phyloP scores from a whole-genome alignment of 2,797 vertebrate species.

The Danio albolineatus region DNA sequence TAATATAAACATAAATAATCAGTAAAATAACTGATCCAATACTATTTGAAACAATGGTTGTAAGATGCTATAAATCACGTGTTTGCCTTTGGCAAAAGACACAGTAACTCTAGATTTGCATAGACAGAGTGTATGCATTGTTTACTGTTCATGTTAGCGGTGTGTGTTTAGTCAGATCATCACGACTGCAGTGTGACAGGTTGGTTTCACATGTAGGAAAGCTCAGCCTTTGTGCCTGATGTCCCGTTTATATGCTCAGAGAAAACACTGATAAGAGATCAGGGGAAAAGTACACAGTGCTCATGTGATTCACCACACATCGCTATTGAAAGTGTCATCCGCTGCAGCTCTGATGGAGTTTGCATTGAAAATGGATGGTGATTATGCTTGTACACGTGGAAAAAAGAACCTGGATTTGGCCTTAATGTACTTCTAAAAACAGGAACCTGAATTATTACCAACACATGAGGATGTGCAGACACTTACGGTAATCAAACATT shows the following conservation, averaged over 20 bases:
- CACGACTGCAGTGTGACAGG: neutral
- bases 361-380: neutral
- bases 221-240: constrained; percentile 3
- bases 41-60: neutral
- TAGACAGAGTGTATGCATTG: neutral
- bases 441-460: neutral
- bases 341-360: neutral
- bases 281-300: constrained; percentile 18
- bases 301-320: neutral
- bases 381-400: neutral
- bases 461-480: neutral
- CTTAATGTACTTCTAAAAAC: neutral
- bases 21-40: neutral
- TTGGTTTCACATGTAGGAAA: neutral
- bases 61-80: neutral
- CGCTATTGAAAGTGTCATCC: neutral
- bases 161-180: constrained; percentile 9
- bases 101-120: constrained; percentile 7
- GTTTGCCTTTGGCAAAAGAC: neutral
- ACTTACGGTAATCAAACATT: neutral
- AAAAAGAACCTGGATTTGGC: neutral
- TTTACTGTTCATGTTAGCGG: neutral
- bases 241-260: constrained; percentile 2
- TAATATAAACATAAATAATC: too few relatives aligned
- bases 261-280: constrained; percentile 4